Evolutionary conservation across 2,888 invertebrate genomes (phyloP), one percentile per base, ranked within the genome.

Genomic region (Eustalomyia histrio): DNA sequence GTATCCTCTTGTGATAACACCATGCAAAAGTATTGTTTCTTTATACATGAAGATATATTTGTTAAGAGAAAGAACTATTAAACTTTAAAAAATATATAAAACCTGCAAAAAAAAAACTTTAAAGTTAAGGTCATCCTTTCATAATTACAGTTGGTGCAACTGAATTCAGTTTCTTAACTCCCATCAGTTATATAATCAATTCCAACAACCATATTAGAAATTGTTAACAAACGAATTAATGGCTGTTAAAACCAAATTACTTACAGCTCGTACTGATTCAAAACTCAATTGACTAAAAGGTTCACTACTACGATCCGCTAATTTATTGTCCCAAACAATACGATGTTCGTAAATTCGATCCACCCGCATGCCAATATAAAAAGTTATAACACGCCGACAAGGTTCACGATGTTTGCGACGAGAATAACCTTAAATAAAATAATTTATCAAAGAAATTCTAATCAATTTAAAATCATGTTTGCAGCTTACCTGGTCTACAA

Each of bases 231-330:
- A 29, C 29, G 7, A 4, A 29, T 29, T 29, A 4, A 29, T 29
- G 29, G 7, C 7, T 29, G 3, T 29, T 29, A 29, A n/a, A 29
- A 29, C 29, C 1, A 29, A 24, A 5, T 39, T 5, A 92, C 95
- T 94, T 91, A 97, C 97, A 83, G 97, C 97, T 91, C 95, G 92
- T n/a, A 95, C 93, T 0, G 97, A 94, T 90, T 97, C 97, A 88
- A 94, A 97, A 85, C 95, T 95, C 43, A 97, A 91, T 82, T 95
- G 95, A 68, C 95, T 95, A 87, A 95, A 97, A 1, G 94, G 94
- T 53, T 97, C 96, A 1, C 96, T 96, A 12, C 93, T 94, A 69
- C 93, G 93, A 86, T 97, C 95, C 14, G 92, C 91, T 8, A 97
- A 91, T 81, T 95, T 95, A 4, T 92, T 92, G 79, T 94, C 94